A percentile compares a stretch with the other conserved stretches of the same genome.
Evolutionary conservation across 2,888 invertebrate species (phyloP).

Genomic region (Boloria euphrosyne): DNA sequence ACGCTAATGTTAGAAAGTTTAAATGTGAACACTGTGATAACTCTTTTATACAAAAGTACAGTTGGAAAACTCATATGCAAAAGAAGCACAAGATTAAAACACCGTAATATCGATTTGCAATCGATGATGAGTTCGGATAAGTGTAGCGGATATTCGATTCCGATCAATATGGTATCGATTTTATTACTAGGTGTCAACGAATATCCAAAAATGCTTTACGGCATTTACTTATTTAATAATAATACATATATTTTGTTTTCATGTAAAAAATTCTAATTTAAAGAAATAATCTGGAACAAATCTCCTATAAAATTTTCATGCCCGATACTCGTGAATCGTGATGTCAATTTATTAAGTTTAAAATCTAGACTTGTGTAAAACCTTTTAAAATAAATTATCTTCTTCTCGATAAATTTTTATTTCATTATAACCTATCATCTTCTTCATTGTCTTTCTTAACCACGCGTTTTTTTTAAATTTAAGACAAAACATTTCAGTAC

Average conservation of each 20-base stretch:
- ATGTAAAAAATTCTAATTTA: too few species aligned
- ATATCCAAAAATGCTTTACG: not conserved
- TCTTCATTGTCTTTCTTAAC: not conserved
- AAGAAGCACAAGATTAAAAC: constrained; percentile 44
- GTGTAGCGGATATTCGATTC: constrained; percentile 1
- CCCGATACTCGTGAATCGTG: not conserved
- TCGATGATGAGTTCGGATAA: not conserved
- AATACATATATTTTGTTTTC: too few species aligned
- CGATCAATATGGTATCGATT: not conserved
- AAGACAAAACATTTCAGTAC: too few species aligned
- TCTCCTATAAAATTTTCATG: not conserved
- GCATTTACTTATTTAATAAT: too few species aligned
- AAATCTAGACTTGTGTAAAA: constrained; percentile 7
- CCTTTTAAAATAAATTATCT: constrained; percentile 12
- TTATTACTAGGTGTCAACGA: constrained; percentile 1
- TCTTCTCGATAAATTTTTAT: constrained; percentile 12
- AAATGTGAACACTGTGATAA: constrained; percentile 48
- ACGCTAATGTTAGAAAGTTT: constrained; percentile 49
- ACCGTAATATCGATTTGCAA: constrained; percentile 10
- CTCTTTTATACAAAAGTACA: constrained; percentile 48
- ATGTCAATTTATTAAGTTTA: not conserved
- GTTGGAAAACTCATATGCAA: constrained; percentile 46
- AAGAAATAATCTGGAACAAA: not conserved
- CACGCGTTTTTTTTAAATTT: too few species aligned
- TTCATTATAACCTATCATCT: constrained; percentile 1